Conservation (phyloP, 53 echinoderm and acorn worm genomes). For the Temnopleurus reevesii region DNA sequence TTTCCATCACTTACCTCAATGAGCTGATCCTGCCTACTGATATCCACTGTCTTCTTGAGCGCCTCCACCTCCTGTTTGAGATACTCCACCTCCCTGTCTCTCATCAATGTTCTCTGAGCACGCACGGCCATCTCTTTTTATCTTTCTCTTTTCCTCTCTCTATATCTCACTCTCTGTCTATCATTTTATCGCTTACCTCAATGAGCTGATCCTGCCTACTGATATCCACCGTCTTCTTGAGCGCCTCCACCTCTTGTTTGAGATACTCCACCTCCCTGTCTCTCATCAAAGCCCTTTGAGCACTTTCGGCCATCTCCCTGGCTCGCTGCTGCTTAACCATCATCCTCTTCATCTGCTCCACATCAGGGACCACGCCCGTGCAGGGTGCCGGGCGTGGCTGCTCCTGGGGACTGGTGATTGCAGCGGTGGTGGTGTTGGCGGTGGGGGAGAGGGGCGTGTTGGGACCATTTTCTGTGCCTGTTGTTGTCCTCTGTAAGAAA, state of each 20-base stretch:
- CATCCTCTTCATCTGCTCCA: constrained; percentile 56
- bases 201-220: constrained; percentile 11
- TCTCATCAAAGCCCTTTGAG: not conserved
- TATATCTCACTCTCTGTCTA: not conserved
- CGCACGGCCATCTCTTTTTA: not conserved
- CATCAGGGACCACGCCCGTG: constrained; percentile 9
- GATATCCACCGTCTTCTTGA: constrained; percentile 20
- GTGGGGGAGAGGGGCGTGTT: not conserved
- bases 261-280: constrained; percentile 37
- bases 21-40: constrained; percentile 11
- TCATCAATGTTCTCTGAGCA: not conserved
- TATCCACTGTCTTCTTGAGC: not conserved
- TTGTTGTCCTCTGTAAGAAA: not conserved
- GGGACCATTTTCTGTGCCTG: constrained; percentile 10
- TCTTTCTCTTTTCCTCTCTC: not conserved
- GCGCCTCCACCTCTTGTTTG: constrained; percentile 13
- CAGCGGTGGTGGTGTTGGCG: not conserved
- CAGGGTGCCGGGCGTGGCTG: not conserved
- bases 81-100: constrained; percentile 29
- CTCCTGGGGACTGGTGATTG: not conserved
- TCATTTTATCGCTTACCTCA: constrained; percentile 8
- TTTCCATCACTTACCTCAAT: constrained; percentile 12
- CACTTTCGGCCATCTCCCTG: constrained; percentile 13
- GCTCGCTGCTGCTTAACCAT: constrained; percentile 23
- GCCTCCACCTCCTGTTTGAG: constrained; percentile 36